Evolutionary conservation across 2,797 vertebrate genomes (phyloP).

Genomic region (Sebastes cheni): DNA sequence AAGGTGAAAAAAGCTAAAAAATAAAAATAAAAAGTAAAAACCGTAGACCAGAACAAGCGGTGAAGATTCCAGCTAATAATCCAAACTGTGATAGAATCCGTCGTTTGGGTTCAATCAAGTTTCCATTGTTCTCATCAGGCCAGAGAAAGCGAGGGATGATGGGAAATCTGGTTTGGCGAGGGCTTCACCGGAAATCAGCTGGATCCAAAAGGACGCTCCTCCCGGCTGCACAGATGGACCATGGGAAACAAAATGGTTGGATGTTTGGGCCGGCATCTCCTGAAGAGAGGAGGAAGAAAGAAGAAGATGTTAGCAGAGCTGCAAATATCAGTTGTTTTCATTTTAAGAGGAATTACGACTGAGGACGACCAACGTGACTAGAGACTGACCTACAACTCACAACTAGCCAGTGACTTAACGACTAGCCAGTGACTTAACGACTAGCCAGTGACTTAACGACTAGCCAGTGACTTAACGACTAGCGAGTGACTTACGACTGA

Average conservation of each 20-base stretch:
- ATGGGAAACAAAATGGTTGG: slow-evolving; percentile 27
- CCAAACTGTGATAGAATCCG: slow-evolving; percentile 16
- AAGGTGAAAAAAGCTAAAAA: background rate
- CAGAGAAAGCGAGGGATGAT: background rate
- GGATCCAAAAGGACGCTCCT: background rate
- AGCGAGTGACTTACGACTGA: too few species aligned
- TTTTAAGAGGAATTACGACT: too few species aligned
- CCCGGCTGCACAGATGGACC: slow-evolving; percentile 29
- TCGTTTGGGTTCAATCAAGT: background rate
- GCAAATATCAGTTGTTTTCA: background rate
- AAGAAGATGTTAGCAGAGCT: background rate
- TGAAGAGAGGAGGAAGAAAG: background rate
- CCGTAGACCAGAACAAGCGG: background rate
- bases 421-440: too few species aligned
- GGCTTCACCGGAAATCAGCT: slow-evolving; percentile 18
- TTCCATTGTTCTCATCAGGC: background rate
- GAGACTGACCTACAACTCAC: too few species aligned
- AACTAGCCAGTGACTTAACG: too few species aligned
- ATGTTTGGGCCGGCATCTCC: slow-evolving; percentile 3
- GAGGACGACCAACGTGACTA: too few species aligned
- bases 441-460: too few species aligned
- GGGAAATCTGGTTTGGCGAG: background rate
- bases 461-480: too few species aligned
- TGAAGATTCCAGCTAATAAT: background rate
- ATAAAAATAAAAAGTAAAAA: background rate